Evolutionary conservation across 2,888 invertebrate genomes (phyloP).

Genomic region (Athalia cordata): DNA sequence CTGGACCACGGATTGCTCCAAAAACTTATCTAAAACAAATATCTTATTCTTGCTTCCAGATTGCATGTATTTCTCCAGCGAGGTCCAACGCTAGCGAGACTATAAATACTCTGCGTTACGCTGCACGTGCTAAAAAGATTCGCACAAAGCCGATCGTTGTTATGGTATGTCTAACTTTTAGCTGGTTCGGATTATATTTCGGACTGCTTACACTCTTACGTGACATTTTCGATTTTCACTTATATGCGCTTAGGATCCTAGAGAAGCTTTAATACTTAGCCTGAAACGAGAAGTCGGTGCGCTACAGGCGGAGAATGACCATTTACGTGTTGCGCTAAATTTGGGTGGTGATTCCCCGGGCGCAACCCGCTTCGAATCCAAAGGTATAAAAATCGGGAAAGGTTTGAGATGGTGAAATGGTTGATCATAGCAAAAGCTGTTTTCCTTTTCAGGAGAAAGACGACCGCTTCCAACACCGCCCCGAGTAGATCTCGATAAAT

Average conservation of each 20-base stretch:
- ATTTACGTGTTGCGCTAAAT: constrained; percentile 85
- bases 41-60: constrained; percentile 76
- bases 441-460: constrained; percentile 60
- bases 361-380: constrained; percentile 57
- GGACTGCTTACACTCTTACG: no score
- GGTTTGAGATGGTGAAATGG: neutral
- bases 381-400: constrained; percentile 52
- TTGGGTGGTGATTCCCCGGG: constrained; percentile 77
- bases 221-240: neutral
- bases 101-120: constrained; percentile 93
- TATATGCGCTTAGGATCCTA: constrained; percentile 82
- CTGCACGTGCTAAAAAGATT: constrained; percentile 93
- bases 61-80: constrained; percentile 95
- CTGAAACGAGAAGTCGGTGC: constrained; percentile 91
- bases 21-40: neutral
- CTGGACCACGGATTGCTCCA: no score
- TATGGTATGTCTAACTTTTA: constrained; percentile 80
- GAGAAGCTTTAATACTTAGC: constrained; percentile 92
- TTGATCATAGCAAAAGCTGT: no score
- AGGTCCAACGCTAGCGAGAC: constrained; percentile 91
- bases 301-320: constrained; percentile 91
- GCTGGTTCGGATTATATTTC: neutral
- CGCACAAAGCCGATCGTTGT: constrained; percentile 94
- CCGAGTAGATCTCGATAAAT: constrained; percentile 82
- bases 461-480: constrained; percentile 75